Conservation (phyloP, 2,113 vertebrate species). For the Pagrus major region DNA sequence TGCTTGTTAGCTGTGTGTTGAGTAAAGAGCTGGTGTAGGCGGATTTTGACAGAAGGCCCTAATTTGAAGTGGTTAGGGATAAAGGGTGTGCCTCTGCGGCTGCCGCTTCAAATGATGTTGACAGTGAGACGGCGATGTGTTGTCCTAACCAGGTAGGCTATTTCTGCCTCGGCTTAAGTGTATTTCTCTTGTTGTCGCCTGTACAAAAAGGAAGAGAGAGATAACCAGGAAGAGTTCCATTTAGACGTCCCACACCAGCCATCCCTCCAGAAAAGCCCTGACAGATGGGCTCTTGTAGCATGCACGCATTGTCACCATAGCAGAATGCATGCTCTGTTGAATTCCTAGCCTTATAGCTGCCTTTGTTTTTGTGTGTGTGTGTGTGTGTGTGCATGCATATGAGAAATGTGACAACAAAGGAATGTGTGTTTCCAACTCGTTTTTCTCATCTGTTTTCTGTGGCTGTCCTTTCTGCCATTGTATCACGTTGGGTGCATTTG, state of each 20-base stretch:
- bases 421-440: constrained; percentile 37
- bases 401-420: constrained; percentile 47
- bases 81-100: constrained; percentile 46
- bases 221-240: constrained; percentile 31
- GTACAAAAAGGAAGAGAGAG: neutral
- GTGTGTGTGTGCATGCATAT: neutral
- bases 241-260: constrained; percentile 8
- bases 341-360: constrained; percentile 17
- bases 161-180: constrained; percentile 8
- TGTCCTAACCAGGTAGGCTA: constrained; percentile 21
- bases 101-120: constrained; percentile 35
- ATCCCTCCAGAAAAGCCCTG: constrained; percentile 5
- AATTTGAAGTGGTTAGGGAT: constrained; percentile 44
- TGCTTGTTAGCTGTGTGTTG: constrained; percentile 6
- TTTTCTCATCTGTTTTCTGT: constrained; percentile 37
- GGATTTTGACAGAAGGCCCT: constrained; percentile 35
- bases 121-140: constrained; percentile 20
- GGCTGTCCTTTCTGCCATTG: constrained; percentile 16
- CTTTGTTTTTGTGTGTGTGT: constrained; percentile 18
- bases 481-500: constrained; percentile 10
- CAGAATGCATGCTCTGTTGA: constrained; percentile 40
- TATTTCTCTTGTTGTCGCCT: constrained; percentile 11
- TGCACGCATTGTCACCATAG: constrained; percentile 24
- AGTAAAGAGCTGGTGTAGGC: constrained; percentile 37
- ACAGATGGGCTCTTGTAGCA: constrained; percentile 51